Evolutionary conservation across 1,140 invertebrate species (phyloP).

Genomic region (Bombus waltoni): DNA sequence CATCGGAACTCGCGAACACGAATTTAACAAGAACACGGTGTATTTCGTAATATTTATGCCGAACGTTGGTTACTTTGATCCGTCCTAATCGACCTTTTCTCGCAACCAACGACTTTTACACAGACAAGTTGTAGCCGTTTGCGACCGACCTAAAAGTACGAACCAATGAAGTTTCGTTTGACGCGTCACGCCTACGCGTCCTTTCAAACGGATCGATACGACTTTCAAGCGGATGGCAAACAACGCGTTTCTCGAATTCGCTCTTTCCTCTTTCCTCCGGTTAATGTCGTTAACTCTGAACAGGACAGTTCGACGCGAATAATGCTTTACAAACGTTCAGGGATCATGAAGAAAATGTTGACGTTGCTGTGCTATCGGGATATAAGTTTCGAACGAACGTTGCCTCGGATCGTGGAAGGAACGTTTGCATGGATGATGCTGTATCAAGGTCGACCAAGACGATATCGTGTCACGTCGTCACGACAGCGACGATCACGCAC

Average conservation of each 20-base stretch:
- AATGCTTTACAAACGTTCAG: not conserved
- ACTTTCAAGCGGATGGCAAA: not conserved
- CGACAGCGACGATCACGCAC: not conserved
- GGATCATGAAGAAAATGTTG: not conserved
- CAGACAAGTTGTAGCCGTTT: not conserved
- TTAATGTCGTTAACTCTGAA: not conserved
- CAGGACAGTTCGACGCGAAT: not conserved
- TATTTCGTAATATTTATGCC: not conserved
- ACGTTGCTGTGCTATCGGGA: not conserved
- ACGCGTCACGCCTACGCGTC: not conserved
- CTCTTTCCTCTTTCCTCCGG: not conserved
- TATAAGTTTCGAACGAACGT: not conserved
- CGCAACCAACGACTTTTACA: not conserved
- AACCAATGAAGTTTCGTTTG: not conserved
- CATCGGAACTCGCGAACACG: slow-evolving; percentile 78
- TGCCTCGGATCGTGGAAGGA: not conserved
- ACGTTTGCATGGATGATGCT: not conserved
- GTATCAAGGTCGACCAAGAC: not conserved
- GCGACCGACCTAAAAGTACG: not conserved
- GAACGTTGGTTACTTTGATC: not conserved
- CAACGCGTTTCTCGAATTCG: not conserved
- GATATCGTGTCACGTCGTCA: not conserved
- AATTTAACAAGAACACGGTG: slow-evolving; percentile 10
- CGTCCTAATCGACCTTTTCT: not conserved
- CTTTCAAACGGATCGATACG: not conserved